A percentile compares a stretch with the other conserved stretches of the same genome.
Evolutionary conservation across 2,888 invertebrate species (phyloP).

Genomic region (Chrysolina americana): DNA sequence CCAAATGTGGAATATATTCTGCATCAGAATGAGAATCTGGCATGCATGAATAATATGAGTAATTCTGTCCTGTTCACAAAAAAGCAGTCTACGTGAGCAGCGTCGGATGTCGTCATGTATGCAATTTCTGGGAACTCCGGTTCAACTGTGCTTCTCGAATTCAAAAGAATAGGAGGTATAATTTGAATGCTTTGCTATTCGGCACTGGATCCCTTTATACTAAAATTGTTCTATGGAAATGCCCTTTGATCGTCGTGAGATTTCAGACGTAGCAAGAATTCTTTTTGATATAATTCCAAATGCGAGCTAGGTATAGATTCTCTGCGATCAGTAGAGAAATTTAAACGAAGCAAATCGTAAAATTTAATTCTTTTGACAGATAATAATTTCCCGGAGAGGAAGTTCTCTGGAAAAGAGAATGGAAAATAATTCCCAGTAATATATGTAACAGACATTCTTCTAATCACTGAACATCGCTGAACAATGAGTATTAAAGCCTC

Average conservation of each 20-base stretch:
- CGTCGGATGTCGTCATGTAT: conserved; percentile 1
- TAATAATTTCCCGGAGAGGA: not conserved
- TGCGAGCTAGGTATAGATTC: not conserved
- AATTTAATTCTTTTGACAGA: not conserved
- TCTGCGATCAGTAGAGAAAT: not conserved
- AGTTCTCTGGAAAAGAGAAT: not conserved
- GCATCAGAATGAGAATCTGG: no score
- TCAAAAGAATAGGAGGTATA: conserved; percentile 13
- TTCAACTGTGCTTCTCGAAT: conserved; percentile 2
- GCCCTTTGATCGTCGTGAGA: conserved; percentile 12
- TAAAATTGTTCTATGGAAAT: not conserved
- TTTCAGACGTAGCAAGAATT: conserved; percentile 6
- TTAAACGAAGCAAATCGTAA: not conserved
- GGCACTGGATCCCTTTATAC: not conserved
- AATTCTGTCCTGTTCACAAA: not conserved
- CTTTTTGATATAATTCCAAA: conserved; percentile 7
- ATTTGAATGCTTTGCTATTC: conserved; percentile 4
- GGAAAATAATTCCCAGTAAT: not conserved
- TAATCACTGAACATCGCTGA: no score
- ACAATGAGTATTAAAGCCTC: no score
- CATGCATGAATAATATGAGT: not conserved
- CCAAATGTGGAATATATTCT: no score
- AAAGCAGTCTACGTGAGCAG: conserved; percentile 3
- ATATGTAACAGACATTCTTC: no score
- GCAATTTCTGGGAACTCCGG: conserved; percentile 12